Conservation (phyloP, 2,888 invertebrate species). For the Chesias legatella region DNA sequence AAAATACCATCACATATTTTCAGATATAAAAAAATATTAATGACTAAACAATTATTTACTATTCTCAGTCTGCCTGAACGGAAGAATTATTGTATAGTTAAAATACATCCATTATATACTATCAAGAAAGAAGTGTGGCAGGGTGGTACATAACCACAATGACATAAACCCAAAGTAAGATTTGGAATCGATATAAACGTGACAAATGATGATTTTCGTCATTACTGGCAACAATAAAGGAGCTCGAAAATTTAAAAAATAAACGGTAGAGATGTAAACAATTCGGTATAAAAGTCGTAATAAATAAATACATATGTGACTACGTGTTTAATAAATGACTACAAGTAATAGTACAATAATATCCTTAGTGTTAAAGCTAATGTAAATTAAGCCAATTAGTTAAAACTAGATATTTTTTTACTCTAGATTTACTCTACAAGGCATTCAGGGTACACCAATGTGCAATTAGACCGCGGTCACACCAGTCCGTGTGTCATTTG, state of each 20-base stretch:
- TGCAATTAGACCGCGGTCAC: conserved; percentile 20
- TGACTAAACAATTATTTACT: conserved; percentile 27
- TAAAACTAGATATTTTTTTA: conserved; percentile 13
- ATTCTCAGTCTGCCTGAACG: conserved; percentile 55
- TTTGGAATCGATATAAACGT: no score
- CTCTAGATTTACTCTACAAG: conserved; percentile 30
- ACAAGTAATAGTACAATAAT: conserved; percentile 11
- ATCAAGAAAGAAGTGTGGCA: no score
- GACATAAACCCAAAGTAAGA: no score
- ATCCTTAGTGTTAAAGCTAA: conserved; percentile 22
- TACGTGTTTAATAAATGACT: conserved; percentile 1
- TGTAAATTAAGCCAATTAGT: conserved; percentile 31
- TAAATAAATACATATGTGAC: background rate
- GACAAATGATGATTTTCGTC: no score
- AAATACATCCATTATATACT: background rate
- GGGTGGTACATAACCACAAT: no score
- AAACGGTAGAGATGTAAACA: no score
- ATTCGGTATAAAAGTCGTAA: background rate
- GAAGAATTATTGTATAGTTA: conserved; percentile 33
- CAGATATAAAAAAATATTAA: conserved; percentile 5
- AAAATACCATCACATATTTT: conserved; percentile 39
- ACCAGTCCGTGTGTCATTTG: conserved; percentile 1
- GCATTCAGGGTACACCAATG: conserved; percentile 35
- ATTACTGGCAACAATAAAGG: no score
- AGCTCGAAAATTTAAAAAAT: no score